Evolutionary conservation across 2,113 vertebrate genomes (phyloP).

Genomic region (Pogona vitticeps): DNA sequence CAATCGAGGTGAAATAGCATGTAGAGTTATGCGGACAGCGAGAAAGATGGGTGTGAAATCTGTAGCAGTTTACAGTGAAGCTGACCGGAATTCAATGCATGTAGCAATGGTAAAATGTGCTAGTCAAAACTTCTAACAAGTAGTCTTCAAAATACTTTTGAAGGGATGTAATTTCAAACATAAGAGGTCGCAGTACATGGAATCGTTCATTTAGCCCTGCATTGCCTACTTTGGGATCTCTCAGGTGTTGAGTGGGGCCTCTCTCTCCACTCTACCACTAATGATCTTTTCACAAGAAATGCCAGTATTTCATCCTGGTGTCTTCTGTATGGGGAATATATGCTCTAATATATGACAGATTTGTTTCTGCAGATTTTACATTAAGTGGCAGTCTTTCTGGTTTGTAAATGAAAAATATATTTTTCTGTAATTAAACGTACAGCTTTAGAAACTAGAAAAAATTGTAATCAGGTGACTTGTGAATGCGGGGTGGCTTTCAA

Average conservation of each 20-base stretch:
- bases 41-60: slow-evolving; percentile 94
- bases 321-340: background rate
- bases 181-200: background rate
- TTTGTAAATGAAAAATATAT: background rate
- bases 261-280: background rate
- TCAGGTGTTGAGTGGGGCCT: background rate
- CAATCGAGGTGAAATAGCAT: slow-evolving; percentile 96
- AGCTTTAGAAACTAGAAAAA: background rate
- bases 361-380: background rate
- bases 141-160: background rate
- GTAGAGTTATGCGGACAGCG: slow-evolving; percentile 94
- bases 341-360: background rate
- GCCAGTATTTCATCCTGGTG: background rate
- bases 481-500: no score
- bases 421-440: no score
- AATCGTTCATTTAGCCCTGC: background rate
- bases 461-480: no score
- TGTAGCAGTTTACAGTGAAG: slow-evolving; percentile 95
- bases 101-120: slow-evolving; percentile 88
- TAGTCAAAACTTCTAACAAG: background rate
- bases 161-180: background rate
- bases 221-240: no score
- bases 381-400: background rate
- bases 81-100: slow-evolving; percentile 92
- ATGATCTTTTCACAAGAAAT: background rate